Percentiles rank a stretch among this genome's conserved stretches.
Evolutionary conservation across 2,113 vertebrate species (phyloP).

Genomic region (Ancistrus triradiatus): DNA sequence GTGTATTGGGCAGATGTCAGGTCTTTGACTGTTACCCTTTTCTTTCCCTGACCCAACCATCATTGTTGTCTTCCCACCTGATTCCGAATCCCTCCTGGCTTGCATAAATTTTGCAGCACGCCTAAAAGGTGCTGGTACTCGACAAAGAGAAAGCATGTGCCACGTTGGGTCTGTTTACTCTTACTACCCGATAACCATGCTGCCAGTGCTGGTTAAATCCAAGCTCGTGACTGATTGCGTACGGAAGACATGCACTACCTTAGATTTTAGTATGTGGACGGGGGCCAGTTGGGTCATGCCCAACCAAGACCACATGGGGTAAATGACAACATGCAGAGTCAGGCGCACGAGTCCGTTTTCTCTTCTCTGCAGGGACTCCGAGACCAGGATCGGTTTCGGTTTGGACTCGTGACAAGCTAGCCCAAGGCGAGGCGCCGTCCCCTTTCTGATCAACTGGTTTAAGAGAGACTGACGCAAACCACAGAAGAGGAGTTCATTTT

Average conservation of each 20-base stretch:
- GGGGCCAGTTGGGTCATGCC: conserved; percentile 4
- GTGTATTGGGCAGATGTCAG: background rate
- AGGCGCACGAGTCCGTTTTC: background rate
- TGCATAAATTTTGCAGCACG: no score
- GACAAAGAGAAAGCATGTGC: no score
- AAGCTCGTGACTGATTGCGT: no score
- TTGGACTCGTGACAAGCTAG: conserved; percentile 18
- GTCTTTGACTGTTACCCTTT: background rate
- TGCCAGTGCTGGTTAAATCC: no score
- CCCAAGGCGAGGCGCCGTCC: conserved; percentile 34
- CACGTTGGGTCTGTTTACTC: no score
- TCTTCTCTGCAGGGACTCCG: background rate
- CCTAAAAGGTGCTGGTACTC: no score
- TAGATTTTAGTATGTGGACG: conserved; percentile 4
- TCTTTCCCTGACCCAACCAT: background rate
- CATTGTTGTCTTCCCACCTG: no score
- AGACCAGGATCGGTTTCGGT: background rate
- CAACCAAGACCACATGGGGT: conserved; percentile 37
- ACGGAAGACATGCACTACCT: no score
- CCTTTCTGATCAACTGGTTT: background rate
- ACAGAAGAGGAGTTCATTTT: no score
- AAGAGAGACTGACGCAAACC: no score
- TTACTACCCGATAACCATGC: no score
- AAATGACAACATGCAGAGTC: background rate
- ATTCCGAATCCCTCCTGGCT: background rate